Conservation (phyloP, 1,140 invertebrate genomes). For the Neotoxoptera formosana region DNA sequence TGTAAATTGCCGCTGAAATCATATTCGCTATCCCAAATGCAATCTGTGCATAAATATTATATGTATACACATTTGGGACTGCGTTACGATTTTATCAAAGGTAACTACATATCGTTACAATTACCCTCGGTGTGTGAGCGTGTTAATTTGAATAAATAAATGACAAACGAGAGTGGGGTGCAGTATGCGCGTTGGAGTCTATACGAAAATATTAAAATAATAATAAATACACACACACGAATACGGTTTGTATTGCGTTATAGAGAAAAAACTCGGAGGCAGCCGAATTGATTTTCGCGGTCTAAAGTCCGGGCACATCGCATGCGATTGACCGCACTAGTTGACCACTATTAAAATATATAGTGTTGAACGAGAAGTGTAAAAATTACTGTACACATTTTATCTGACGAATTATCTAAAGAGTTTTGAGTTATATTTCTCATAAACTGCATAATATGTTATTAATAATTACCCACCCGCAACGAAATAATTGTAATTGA, state of each 20-base stretch:
- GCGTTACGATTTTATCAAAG: constrained; percentile 47
- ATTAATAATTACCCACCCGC: not conserved
- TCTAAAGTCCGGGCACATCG: not conserved
- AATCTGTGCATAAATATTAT: constrained; percentile 42
- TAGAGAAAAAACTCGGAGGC: not conserved
- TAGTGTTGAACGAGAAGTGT: not conserved
- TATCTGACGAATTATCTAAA: not conserved
- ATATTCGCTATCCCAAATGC: constrained; percentile 26
- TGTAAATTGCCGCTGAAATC: constrained; percentile 41
- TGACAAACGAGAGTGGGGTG: constrained; percentile 16
- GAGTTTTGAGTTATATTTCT: not conserved
- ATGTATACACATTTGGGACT: constrained; percentile 10
- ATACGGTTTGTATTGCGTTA: not conserved
- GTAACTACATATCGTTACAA: constrained; percentile 24
- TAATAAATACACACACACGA: not conserved
- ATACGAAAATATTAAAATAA: not conserved
- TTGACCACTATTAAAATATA: not conserved
- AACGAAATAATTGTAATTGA: not conserved
- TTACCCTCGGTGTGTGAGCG: constrained; percentile 31
- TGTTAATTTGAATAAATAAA: constrained; percentile 56
- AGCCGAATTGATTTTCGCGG: not conserved
- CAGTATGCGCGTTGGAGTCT: not conserved
- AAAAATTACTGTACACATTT: not conserved
- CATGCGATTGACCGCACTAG: not conserved
- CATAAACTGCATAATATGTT: not conserved